A percentile compares a stretch with the other conserved stretches of the same genome.
Conservation (phyloP, 2,888 invertebrate genomes). For the Pristionchus mayeri region DNA sequence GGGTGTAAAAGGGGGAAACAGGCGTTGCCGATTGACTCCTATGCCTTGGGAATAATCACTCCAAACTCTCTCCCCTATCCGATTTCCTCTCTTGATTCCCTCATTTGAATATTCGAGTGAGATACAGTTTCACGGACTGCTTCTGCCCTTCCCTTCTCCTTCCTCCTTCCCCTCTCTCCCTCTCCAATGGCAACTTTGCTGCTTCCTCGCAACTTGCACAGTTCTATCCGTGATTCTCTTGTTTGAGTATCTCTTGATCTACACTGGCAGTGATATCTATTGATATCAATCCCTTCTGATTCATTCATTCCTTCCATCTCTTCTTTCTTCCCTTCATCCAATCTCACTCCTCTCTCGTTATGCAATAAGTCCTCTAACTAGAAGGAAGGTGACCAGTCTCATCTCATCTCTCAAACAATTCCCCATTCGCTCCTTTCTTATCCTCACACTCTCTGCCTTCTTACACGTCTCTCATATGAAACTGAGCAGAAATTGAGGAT, state of each 20-base stretch:
- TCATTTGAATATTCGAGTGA: conserved; percentile 26
- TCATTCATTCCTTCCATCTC: background rate
- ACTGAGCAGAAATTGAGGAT: background rate
- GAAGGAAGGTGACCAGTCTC: conserved; percentile 8
- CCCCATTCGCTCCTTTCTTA: background rate
- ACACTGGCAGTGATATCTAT: background rate
- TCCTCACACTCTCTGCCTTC: conserved; percentile 1
- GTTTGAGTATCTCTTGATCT: conserved; percentile 20
- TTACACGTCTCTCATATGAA: background rate
- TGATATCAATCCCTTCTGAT: conserved; percentile 26
- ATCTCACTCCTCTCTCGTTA: background rate
- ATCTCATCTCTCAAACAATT: conserved; percentile 9
- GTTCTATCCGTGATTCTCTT: background rate
- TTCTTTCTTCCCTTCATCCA: background rate
- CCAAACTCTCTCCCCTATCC: background rate
- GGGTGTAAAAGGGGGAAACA: conserved; percentile 38
- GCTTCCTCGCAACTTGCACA: background rate
- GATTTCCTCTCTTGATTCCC: background rate
- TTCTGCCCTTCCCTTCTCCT: background rate
- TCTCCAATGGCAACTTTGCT: background rate
- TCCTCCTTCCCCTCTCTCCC: background rate
- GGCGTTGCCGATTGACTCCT: conserved; percentile 32
- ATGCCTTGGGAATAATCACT: conserved; percentile 32
- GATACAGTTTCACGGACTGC: conserved; percentile 12
- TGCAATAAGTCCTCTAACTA: conserved; percentile 5